phyloP scores from a whole-genome alignment of 2,797 vertebrate genomes.

The Toxotes lorentzi region DNA sequence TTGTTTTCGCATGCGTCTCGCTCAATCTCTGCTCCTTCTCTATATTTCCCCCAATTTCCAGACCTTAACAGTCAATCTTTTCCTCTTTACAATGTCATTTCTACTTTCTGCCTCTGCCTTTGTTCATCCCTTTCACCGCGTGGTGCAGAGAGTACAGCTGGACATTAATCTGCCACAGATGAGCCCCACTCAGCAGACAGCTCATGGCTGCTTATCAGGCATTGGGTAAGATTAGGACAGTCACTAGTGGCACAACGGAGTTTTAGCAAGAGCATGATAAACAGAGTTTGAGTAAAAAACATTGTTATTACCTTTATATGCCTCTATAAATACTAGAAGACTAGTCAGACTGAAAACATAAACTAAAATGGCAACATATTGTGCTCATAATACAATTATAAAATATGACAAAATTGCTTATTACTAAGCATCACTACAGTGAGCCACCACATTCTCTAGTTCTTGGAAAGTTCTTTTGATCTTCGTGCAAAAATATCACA shows the following conservation, averaged over 20 bases:
- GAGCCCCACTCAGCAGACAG: conserved; percentile 60
- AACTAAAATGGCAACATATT: not conserved
- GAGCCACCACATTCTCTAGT: not conserved
- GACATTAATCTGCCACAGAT: conserved; percentile 78
- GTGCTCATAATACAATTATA: not conserved
- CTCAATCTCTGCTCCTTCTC: conserved; percentile 31
- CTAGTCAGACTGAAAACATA: conserved; percentile 28
- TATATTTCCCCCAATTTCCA: conserved; percentile 51
- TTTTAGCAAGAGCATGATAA: conserved; percentile 28
- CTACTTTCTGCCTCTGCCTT: conserved; percentile 31
- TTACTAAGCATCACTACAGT: not conserved
- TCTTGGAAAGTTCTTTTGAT: conserved; percentile 7
- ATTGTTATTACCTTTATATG: conserved; percentile 17
- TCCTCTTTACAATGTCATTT: conserved; percentile 53
- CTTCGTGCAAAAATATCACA: not conserved
- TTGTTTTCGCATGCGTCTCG: conserved; percentile 22
- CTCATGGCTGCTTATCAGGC: conserved; percentile 67
- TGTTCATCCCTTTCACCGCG: conserved; percentile 53
- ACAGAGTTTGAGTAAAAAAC: conserved; percentile 31
- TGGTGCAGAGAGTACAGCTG: conserved; percentile 57
- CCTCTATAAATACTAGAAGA: conserved; percentile 23
- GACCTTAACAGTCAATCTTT: conserved; percentile 44
- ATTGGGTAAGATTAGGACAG: conserved; percentile 61
- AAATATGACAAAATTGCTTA: not conserved
- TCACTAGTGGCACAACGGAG: conserved; percentile 36